Base-by-base conservation (phyloP, 2,113 vertebrate genomes). In the Trinectes maculatus region DNA sequence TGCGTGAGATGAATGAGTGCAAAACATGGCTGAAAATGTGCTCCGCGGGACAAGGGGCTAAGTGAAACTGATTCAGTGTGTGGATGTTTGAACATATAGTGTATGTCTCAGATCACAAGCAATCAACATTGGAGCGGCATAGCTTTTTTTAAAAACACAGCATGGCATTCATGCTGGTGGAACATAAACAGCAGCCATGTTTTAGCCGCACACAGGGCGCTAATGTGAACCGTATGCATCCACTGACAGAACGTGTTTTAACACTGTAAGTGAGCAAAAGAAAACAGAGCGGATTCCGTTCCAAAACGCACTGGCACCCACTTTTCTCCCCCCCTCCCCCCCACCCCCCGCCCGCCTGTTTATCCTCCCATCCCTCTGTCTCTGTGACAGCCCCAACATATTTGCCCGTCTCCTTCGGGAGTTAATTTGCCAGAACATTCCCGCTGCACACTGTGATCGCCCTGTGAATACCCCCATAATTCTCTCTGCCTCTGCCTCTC, bases 401-500 rank as follows among this genome's bases (percentile, higher is more conserved):
- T 46, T 65, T 47, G 63, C 79, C 77, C 48, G 53, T 81, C 79
- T 84, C 83, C 76, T 56, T 71, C 21, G 79, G 80, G 82, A 92
- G 91, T 92, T 91, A 89, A 94, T 92, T 93, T 91, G 82, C 84
- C 83, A 46, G 86, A 92, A 93, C 94, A 90, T 77, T 92, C 91
- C 84, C 59, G 60, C 89, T 71, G 89, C 82, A 83, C 75, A 55
- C 90, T 82, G 92, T 89, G 88, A 92, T 94, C 94, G 93, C 93
- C 85, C 79, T 89, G 92, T 93, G 94, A 96, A 95, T 95, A 95
- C 85, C 80, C 74, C 61, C 82, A 86, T 89, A 89, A 89, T 85
- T 90, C 88, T 87, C 85, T 72, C 82, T 80, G 72, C 79, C 77
- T 86, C 74, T 60, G 77, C 85, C 77, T 87, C 76, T 83, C 53